phyloP scores from a whole-genome alignment of 2,888 invertebrate species.

The Cantharis lateralis region DNA sequence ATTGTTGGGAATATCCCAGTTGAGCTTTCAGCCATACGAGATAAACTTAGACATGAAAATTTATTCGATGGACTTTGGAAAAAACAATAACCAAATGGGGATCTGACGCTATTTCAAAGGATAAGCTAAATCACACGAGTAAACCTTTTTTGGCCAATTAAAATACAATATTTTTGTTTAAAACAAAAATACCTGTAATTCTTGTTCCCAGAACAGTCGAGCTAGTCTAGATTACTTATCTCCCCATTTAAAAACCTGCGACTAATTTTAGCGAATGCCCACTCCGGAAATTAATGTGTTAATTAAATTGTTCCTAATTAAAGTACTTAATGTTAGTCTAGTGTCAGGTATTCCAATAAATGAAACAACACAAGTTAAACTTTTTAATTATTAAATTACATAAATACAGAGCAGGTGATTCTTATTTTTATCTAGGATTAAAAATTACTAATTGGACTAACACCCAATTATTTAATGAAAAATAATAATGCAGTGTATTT shows the following conservation, averaged over 20 bases:
- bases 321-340: not conserved
- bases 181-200: too few relatives aligned
- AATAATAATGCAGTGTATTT: not conserved
- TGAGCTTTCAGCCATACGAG: too few relatives aligned
- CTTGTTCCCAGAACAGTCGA: too few relatives aligned
- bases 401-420: too few relatives aligned
- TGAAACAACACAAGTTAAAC: not conserved
- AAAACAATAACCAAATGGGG: not conserved
- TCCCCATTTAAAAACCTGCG: not conserved
- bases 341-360: not conserved
- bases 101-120: not conserved
- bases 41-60: not conserved
- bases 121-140: not conserved
- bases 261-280: not conserved
- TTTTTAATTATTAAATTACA: too few relatives aligned
- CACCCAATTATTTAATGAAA: not conserved
- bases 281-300: not conserved
- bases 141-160: not conserved
- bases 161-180: not conserved
- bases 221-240: too few relatives aligned
- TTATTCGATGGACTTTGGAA: not conserved
- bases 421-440: not conserved
- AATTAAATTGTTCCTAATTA: not conserved
- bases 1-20: too few relatives aligned
- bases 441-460: too few relatives aligned